Conservation (phyloP, 2,888 invertebrate species). For the Syrista parreyssii region DNA sequence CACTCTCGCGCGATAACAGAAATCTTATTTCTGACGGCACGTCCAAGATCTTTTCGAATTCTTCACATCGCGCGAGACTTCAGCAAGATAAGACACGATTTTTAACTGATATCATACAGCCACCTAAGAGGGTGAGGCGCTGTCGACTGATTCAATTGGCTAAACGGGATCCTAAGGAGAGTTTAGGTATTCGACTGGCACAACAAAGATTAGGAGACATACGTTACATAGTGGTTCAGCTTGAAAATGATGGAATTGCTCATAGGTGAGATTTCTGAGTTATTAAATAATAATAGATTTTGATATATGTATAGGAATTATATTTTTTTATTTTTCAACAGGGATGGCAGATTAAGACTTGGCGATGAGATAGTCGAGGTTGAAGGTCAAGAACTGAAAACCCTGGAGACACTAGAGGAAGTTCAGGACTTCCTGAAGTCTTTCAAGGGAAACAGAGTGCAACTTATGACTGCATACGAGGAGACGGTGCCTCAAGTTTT, state of each 20-base stretch:
- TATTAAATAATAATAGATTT: background rate
- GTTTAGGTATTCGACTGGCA: conserved; percentile 78
- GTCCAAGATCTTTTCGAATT: conserved; percentile 9
- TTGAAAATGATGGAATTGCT: conserved; percentile 68
- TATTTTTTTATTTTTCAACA: conserved; percentile 48
- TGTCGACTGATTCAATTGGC: conserved; percentile 76
- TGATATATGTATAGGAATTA: background rate
- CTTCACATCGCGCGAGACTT: conserved; percentile 54
- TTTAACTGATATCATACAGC: conserved; percentile 58
- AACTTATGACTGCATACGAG: conserved; percentile 59
- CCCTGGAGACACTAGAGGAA: conserved; percentile 67
- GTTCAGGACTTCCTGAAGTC: conserved; percentile 61
- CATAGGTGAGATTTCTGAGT: conserved; percentile 61
- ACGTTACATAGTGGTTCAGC: conserved; percentile 63
- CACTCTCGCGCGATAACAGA: background rate
- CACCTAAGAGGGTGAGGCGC: conserved; percentile 64
- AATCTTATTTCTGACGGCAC: background rate
- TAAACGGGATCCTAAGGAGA: conserved; percentile 75
- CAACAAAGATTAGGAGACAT: conserved; percentile 68
- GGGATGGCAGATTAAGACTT: conserved; percentile 83
- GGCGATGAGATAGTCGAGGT: conserved; percentile 93
- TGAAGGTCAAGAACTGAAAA: conserved; percentile 84
- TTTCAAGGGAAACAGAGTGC: conserved; percentile 54
- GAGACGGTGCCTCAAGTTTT: conserved; percentile 59
- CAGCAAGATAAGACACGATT: conserved; percentile 62